These are phyloP conservation scores for Hypomecis punctinalis DNA, from an alignment of 2,888 invertebrate genomes.

Conservation along the genomic window DNA sequence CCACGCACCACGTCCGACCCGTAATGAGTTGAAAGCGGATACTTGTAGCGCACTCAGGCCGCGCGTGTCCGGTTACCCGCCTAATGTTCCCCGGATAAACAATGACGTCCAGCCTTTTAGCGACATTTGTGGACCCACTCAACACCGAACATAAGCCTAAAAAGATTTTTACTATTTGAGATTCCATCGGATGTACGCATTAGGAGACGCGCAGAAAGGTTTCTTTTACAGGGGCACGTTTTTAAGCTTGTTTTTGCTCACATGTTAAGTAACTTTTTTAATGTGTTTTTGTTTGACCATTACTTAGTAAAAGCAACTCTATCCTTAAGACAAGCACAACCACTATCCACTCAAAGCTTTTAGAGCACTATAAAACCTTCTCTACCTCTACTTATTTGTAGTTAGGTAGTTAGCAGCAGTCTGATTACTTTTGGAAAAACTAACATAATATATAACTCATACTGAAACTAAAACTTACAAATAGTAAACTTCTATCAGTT, in stretches of 20 bases:
- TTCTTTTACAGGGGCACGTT: constrained; percentile 35
- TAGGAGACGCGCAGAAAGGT: constrained; percentile 49
- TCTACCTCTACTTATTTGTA: neutral
- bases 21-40: constrained; percentile 86
- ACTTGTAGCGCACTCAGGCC: constrained; percentile 85
- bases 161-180: constrained; percentile 82
- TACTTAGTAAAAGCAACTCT: constrained; percentile 1
- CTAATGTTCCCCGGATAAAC: constrained; percentile 85
- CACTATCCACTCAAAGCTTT: too few species aligned
- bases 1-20: constrained; percentile 83
- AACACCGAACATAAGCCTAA: constrained; percentile 83
- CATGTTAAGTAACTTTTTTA: constrained; percentile 7
- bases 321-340: neutral
- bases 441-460: too few species aligned
- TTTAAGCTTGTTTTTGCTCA: constrained; percentile 18
- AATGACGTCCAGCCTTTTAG: constrained; percentile 85
- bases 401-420: too few species aligned
- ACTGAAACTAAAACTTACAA: too few species aligned
- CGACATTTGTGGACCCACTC: constrained; percentile 85
- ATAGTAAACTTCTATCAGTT: too few species aligned
- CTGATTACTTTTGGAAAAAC: too few species aligned
- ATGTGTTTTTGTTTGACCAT: constrained; percentile 11
- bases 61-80: constrained; percentile 85
- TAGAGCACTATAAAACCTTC: too few species aligned
- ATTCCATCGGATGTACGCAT: constrained; percentile 68